Conservation (phyloP, 1,140 invertebrate species). For the Drosophila kanapiae region DNA sequence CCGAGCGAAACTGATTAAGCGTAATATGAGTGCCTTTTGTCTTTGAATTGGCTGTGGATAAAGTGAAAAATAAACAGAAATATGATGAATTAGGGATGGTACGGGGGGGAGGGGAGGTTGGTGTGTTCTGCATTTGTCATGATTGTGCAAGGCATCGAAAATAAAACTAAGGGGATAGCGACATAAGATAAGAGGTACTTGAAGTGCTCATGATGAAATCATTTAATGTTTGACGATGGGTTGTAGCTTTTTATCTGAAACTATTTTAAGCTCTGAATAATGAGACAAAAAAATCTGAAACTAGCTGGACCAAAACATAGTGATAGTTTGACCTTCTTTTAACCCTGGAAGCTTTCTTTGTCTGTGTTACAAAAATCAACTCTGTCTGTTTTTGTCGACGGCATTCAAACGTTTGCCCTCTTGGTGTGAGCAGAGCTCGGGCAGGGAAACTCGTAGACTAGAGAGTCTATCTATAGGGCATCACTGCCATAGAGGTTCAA, state of each 20-base stretch:
- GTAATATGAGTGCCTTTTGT: slow-evolving; percentile 63
- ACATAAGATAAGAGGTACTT: slow-evolving; percentile 7
- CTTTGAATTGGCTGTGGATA: slow-evolving; percentile 41
- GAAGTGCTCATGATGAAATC: slow-evolving; percentile 23
- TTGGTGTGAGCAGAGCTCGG: too few species aligned
- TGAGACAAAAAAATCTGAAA: too few species aligned
- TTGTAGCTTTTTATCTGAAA: too few species aligned
- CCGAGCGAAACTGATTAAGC: slow-evolving; percentile 65
- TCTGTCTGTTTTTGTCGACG: too few species aligned
- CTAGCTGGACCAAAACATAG: neutral
- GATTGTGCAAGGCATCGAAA: slow-evolving; percentile 8
- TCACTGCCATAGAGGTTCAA: neutral
- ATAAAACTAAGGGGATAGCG: neutral
- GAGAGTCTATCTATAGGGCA: too few species aligned
- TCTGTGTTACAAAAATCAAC: too few species aligned
- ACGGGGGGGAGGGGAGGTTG: neutral
- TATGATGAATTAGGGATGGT: neutral
- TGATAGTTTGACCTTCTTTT: too few species aligned
- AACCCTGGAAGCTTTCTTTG: too few species aligned
- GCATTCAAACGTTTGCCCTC: too few species aligned
- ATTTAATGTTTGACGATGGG: too few species aligned
- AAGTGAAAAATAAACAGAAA: slow-evolving; percentile 24
- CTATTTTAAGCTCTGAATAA: too few species aligned
- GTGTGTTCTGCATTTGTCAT: slow-evolving; percentile 2
- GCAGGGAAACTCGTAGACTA: too few species aligned